Evolutionary conservation across 2,888 invertebrate genomes (phyloP).

Genomic region (Schrankia costaestrigalis): DNA sequence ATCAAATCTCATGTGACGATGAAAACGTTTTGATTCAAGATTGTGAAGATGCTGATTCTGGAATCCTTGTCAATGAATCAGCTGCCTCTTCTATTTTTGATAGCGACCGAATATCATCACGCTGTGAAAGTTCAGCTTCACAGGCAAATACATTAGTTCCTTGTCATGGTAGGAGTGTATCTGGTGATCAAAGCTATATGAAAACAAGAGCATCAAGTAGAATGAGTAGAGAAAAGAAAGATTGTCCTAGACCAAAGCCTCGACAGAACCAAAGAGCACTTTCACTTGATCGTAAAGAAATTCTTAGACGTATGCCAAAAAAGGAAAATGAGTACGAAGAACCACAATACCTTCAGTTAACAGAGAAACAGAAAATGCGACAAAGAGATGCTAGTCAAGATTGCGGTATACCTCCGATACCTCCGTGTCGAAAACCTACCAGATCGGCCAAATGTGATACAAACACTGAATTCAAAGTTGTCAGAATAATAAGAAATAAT

Average conservation of each 20-base stretch:
- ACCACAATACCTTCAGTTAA: constrained; percentile 69
- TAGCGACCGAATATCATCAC: constrained; percentile 75
- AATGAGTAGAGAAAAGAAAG: constrained; percentile 64
- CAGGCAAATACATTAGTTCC: constrained; percentile 60
- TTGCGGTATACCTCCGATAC: constrained; percentile 75
- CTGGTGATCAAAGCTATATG: constrained; percentile 70
- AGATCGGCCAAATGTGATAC: constrained; percentile 51
- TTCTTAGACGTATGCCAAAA: constrained; percentile 73
- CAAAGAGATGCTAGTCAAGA: constrained; percentile 65
- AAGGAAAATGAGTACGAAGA: constrained; percentile 59
- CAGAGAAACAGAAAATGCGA: constrained; percentile 75
- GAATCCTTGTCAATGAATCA: constrained; percentile 87
- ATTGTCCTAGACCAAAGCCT: constrained; percentile 54
- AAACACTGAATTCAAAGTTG: constrained; percentile 67
- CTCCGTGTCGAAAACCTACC: constrained; percentile 64
- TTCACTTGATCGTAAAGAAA: constrained; percentile 79
- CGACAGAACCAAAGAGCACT: constrained; percentile 75
- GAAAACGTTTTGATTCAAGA: constrained; percentile 81
- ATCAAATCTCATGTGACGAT: constrained; percentile 73
- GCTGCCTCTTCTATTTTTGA: constrained; percentile 84
- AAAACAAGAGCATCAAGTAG: constrained; percentile 63
- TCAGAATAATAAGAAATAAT: constrained; percentile 78
- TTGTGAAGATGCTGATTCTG: constrained; percentile 87
- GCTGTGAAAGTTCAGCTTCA: constrained; percentile 78
- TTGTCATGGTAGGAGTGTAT: constrained; percentile 72